Evolutionary conservation across 2,797 vertebrate genomes (phyloP).

Genomic region (Diceros bicornis): DNA sequence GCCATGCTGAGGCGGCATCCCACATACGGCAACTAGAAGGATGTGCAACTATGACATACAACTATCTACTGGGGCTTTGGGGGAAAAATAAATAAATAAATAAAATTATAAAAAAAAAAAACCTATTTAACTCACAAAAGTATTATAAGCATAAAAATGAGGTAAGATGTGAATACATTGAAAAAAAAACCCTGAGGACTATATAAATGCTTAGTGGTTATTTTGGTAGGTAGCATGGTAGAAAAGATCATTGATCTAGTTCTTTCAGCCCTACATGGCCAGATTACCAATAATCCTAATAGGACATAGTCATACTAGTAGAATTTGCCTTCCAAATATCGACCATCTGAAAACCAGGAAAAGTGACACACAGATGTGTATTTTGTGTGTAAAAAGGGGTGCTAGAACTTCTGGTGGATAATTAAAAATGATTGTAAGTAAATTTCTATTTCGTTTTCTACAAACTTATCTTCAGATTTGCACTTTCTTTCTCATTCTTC

Average conservation of each 20-base stretch:
- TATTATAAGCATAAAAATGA: background rate
- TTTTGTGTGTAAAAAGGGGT: background rate
- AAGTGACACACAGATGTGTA: background rate
- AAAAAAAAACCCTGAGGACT: background rate
- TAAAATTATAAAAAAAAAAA: too few species aligned
- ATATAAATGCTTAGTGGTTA: background rate
- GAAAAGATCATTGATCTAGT: background rate
- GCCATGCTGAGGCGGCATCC: too few species aligned
- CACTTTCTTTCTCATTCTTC: background rate
- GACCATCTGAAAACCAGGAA: background rate
- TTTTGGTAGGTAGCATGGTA: background rate
- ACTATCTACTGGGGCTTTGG: too few species aligned
- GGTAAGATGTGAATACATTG: background rate
- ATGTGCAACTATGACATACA: too few species aligned
- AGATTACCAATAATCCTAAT: background rate
- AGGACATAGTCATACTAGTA: background rate
- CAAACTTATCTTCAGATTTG: background rate
- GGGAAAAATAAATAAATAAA: too few species aligned
- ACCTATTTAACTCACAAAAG: slow-evolving; percentile 27
- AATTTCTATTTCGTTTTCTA: background rate
- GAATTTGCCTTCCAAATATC: background rate
- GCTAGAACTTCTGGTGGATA: background rate
- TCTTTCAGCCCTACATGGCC: background rate
- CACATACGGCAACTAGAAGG: too few species aligned
- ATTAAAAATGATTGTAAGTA: background rate